A percentile compares a stretch with the other conserved stretches of the same genome.
Conservation (phyloP, 2,888 invertebrate species). For the Yponomeuta cagnagella region DNA sequence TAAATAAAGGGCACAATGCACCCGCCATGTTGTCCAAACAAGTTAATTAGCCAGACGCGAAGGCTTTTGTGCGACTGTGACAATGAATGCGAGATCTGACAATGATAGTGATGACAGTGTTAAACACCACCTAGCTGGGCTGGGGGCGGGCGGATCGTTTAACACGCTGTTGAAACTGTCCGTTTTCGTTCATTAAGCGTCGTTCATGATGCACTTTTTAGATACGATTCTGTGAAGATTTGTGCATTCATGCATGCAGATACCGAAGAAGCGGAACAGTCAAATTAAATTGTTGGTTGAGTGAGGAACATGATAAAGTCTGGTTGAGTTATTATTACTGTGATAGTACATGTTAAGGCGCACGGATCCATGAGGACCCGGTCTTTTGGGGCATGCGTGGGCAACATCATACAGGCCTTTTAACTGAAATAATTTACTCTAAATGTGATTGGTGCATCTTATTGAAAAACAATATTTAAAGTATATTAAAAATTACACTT, state of each 20-base stretch:
- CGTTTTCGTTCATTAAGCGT: neutral
- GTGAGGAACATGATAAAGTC: too few relatives aligned
- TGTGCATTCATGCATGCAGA: neutral
- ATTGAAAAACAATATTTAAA: too few relatives aligned
- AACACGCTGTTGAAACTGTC: neutral
- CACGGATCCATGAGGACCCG: too few relatives aligned
- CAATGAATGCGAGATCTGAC: constrained; percentile 8
- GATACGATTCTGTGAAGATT: neutral
- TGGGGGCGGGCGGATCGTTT: neutral
- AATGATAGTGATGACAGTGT: constrained; percentile 11
- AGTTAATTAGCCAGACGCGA: constrained; percentile 49
- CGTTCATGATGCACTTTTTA: neutral
- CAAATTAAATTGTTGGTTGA: too few relatives aligned
- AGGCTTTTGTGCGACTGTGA: constrained; percentile 16
- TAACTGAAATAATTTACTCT: too few relatives aligned
- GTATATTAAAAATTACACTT: too few relatives aligned
- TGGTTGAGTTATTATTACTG: too few relatives aligned
- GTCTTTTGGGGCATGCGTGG: too few relatives aligned
- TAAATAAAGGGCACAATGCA: constrained; percentile 24
- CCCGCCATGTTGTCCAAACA: constrained; percentile 48
- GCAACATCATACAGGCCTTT: too few relatives aligned
- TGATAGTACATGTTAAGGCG: too few relatives aligned
- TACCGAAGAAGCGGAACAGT: too few relatives aligned
- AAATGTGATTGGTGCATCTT: too few relatives aligned
- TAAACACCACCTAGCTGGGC: neutral